Conservation (phyloP, 1,140 invertebrate genomes). For the Brachionus manjavacas region DNA sequence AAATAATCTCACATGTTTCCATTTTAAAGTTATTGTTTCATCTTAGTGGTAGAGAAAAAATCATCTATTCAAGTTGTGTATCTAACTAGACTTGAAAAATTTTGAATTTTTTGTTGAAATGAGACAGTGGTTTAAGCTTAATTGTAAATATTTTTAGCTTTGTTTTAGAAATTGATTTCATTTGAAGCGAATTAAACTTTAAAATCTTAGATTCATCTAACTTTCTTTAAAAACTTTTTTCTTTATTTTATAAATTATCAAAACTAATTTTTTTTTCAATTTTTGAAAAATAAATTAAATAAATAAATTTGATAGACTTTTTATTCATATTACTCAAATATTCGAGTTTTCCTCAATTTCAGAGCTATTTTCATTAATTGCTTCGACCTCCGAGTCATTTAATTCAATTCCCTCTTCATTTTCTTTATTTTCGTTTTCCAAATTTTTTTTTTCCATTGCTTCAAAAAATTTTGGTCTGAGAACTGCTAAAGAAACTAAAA, state of each 20-base stretch:
- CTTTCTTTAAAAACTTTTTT: not conserved
- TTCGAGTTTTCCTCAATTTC: too few species aligned
- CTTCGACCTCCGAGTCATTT: not conserved
- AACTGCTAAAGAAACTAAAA: not conserved
- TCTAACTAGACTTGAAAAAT: not conserved
- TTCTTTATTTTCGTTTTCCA: not conserved
- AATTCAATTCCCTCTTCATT: not conserved
- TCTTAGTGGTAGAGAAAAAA: not conserved
- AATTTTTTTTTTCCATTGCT: not conserved
- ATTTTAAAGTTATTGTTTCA: not conserved
- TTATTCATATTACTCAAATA: too few species aligned
- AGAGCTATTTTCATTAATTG: not conserved
- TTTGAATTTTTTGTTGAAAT: not conserved
- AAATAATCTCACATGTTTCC: not conserved
- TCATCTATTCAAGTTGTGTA: not conserved
- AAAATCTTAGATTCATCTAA: not conserved
- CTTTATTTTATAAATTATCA: not conserved
- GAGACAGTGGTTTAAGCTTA: not conserved
- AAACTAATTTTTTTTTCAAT: not conserved
- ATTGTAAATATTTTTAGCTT: not conserved
- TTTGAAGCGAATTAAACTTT: too few species aligned
- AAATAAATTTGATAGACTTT: too few species aligned
- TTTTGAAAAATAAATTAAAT: too few species aligned
- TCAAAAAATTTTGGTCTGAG: not conserved
- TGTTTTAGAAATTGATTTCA: not conserved